A percentile compares a stretch with the other conserved stretches of the same genome.
phyloP scores from a whole-genome alignment of 2,113 vertebrate species.

The Plecturocebus donacophilus region DNA sequence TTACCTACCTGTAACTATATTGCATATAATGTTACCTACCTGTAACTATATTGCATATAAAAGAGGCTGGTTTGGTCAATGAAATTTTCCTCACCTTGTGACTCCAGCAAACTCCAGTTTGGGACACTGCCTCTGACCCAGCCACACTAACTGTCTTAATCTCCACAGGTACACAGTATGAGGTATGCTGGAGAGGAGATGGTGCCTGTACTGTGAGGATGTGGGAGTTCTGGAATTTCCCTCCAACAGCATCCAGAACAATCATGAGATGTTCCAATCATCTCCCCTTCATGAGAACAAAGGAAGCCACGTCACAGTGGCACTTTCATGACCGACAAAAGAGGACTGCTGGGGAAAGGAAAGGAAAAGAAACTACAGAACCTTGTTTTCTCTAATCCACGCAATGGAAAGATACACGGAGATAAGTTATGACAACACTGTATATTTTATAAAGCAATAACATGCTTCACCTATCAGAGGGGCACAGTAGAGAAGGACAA shows the following conservation, averaged over 20 bases:
- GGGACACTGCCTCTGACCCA: not conserved
- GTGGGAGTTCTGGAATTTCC: not conserved
- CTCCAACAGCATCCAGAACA: not conserved
- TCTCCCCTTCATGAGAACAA: not conserved
- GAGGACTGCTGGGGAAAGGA: not conserved
- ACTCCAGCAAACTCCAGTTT: not conserved
- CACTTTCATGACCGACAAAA: not conserved
- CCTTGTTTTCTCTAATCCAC: constrained; percentile 26
- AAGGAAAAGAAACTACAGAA: constrained; percentile 12
- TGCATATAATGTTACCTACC: not conserved
- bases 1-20: not conserved
- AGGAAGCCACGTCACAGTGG: not conserved
- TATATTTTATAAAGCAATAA: constrained; percentile 50
- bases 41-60: not conserved
- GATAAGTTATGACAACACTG: constrained; percentile 60
- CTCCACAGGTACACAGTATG: not conserved
- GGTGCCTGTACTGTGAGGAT: not conserved
- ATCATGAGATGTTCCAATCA: not conserved
- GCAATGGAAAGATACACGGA: constrained; percentile 65
- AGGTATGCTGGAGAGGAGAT: not conserved
- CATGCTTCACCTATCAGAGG: constrained; percentile 36
- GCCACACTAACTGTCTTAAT: not conserved
- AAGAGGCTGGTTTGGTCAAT: not conserved
- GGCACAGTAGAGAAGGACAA: not conserved
- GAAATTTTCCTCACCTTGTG: not conserved